Evolutionary conservation across 2,113 vertebrate species (phyloP).

Genomic region (Macquaria australasica): DNA sequence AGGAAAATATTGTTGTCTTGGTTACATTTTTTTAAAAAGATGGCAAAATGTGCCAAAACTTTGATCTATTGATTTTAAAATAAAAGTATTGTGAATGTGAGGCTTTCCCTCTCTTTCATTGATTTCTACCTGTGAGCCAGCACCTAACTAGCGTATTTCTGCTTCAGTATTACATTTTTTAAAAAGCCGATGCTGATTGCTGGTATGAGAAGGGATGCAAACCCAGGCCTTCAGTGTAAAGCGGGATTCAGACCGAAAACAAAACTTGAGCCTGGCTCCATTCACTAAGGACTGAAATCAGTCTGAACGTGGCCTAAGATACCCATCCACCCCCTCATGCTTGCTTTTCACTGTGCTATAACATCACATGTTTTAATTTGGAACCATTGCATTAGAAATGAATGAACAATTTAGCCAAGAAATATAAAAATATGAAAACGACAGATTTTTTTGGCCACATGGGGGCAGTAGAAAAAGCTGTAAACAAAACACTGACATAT

Average conservation of each 20-base stretch:
- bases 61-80: not conserved
- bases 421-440: too few species aligned
- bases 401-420: too few species aligned
- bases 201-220: not conserved
- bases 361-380: too few species aligned
- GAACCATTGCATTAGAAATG: too few species aligned
- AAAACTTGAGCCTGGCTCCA: too few species aligned
- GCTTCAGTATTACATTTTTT: not conserved
- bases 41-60: not conserved
- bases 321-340: too few species aligned
- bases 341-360: too few species aligned
- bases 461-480: too few species aligned
- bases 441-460: too few species aligned
- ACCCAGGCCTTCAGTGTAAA: not conserved
- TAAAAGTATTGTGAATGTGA: not conserved
- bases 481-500: too few species aligned
- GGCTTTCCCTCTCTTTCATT: not conserved
- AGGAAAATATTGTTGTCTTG: not conserved
- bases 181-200: not conserved
- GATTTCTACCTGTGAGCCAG: not conserved
- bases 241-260: not conserved
- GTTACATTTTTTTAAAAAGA: not conserved
- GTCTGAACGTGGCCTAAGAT: too few species aligned
- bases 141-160: not conserved
- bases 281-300: too few species aligned